These are phyloP conservation scores for Orgyia antiqua DNA, from an alignment of 2,888 invertebrate species.

Conservation along the genomic window DNA sequence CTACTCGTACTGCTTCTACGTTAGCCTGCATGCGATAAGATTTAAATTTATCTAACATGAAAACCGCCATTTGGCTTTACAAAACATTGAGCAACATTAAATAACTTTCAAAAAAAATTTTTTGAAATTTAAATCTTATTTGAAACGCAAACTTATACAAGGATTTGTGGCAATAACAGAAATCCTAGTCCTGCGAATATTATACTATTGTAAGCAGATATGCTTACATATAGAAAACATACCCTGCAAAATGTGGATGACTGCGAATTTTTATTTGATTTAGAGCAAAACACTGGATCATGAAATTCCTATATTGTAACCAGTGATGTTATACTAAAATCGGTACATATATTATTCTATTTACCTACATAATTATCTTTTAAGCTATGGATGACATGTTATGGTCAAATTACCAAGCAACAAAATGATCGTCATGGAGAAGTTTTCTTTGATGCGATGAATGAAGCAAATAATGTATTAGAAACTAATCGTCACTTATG, in stretches of 20 bases:
- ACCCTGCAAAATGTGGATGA: constrained; percentile 39
- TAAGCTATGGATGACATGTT: constrained; percentile 52
- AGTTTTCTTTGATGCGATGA: constrained; percentile 38
- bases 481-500: constrained; percentile 23
- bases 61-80: constrained; percentile 27
- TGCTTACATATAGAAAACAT: constrained; percentile 34
- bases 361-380: constrained; percentile 32
- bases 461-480: constrained; percentile 44
- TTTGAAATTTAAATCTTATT: constrained; percentile 71
- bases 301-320: constrained; percentile 32
- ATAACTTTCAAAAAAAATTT: constrained; percentile 14
- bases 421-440: constrained; percentile 51
- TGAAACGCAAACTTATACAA: constrained; percentile 39
- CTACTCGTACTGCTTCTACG: constrained; percentile 89
- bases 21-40: constrained; percentile 82
- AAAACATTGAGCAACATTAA: constrained; percentile 14
- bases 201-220: constrained; percentile 38
- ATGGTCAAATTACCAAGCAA: constrained; percentile 29
- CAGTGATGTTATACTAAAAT: constrained; percentile 44
- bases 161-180: constrained; percentile 54
- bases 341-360: constrained; percentile 30
- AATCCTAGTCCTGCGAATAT: constrained; percentile 42
- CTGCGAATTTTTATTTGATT: constrained; percentile 41
- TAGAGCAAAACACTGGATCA: constrained; percentile 32
- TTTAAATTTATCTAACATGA: constrained; percentile 61